Base-by-base conservation (phyloP, 2,888 invertebrate species). In the Zonitis immaculata region DNA sequence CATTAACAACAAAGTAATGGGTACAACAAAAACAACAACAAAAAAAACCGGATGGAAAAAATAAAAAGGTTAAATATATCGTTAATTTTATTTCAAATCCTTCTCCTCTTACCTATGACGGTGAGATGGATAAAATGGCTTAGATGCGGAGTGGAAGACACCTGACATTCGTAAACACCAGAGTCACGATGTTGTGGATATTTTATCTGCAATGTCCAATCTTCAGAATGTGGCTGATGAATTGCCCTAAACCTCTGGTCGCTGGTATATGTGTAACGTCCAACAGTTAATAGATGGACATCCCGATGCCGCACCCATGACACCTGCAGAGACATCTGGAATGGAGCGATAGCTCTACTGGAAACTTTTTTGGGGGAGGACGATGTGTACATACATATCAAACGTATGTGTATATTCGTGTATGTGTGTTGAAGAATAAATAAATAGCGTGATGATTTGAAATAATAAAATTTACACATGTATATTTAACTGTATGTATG, bases 141-240 rank as follows among this genome's bases (percentile, higher is more conserved):
- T 82, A 92, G 88, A 72, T 93, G 94, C 18, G 94, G 94, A 53
- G 92, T 92, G 57, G 94, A 93, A 65, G 92, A 92, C 72, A 95
- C 89, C 81, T 95, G 95, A 77, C 94, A 95, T 78, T 95, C 94
- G 78, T 95, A 95, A 67, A 91, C 86, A 56, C 94, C 94, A 14
- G 87, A 86, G 76, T 95, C 94, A 63, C 91, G 83, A 73, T 91
- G 89, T 74, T 94, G 93, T 1, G 93, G 90, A 74, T 92, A 94
- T 76, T 93, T 92, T 76, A 95, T 91, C 79, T 90, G 89, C 65
- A 95, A 82, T 58, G 89, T 91, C 92, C 93, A 94, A 78, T 94
- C 94, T 77, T 93, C 93, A 57, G 90, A 86, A 67, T 89, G 88
- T 39, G 86, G 86, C 64, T 87, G 83, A 75, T 93, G 92, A 66